These are phyloP conservation scores for Belonocnema kinseyi DNA, from an alignment of 1,140 invertebrate species.

Conservation along the genomic window DNA sequence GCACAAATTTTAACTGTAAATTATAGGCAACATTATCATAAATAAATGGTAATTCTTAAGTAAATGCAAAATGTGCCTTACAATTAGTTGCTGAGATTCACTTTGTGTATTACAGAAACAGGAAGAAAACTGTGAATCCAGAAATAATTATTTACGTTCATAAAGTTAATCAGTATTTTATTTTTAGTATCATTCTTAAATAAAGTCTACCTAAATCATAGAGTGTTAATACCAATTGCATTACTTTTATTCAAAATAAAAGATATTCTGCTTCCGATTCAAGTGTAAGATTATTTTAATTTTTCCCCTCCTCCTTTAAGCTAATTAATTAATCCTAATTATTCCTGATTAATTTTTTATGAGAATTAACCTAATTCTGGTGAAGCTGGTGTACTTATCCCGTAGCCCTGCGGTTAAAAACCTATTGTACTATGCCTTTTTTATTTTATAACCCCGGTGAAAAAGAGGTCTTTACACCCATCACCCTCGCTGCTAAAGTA, in stretches of 20 bases:
- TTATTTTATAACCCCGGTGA: too few species aligned
- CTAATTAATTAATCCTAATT: background rate
- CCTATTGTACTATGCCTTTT: too few species aligned
- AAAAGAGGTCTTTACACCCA: too few species aligned
- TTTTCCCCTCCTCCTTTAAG: background rate
- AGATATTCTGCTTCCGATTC: background rate
- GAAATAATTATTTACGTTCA: slow-evolving; percentile 33
- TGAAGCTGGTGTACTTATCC: too few species aligned
- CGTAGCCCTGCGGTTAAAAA: too few species aligned
- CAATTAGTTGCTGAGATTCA: slow-evolving; percentile 35
- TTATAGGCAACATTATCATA: too few species aligned
- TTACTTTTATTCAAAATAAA: slow-evolving; percentile 1
- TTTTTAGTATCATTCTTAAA: slow-evolving; percentile 23
- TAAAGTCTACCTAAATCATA: slow-evolving; percentile 2
- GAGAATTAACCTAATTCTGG: too few species aligned
- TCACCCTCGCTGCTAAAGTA: too few species aligned
- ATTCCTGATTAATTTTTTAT: too few species aligned
- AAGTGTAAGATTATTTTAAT: too few species aligned
- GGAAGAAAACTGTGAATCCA: slow-evolving; percentile 37
- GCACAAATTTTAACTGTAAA: too few species aligned
- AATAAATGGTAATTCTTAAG: background rate
- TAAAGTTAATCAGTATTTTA: slow-evolving; percentile 24
- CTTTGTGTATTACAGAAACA: slow-evolving; percentile 31
- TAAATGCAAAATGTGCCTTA: slow-evolving; percentile 21
- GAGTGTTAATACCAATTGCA: background rate